Base-by-base conservation (phyloP, 2,113 vertebrate species). In the Verasper variegatus region DNA sequence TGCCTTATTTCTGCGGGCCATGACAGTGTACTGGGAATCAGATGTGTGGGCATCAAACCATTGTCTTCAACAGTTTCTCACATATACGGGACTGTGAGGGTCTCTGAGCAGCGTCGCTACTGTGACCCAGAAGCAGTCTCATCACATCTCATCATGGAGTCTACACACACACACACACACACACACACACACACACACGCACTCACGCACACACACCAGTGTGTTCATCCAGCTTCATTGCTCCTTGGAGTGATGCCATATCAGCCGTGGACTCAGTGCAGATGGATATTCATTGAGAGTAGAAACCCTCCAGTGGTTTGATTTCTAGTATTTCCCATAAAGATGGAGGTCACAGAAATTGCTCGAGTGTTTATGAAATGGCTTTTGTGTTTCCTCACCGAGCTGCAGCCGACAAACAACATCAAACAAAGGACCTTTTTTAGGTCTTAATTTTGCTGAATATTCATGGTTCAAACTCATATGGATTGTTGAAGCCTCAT, bases 1-100 rank as follows among this genome's bases (percentile, higher is more conserved):
- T 81, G 80, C 74, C 70, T 85, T 83, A 80, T 86, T 88, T 89
- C 81, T 84, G 76, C 76, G 10, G 85, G 85, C 86, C 73, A 80
- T 71, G 76, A 64, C 52, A 35, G 68, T 77, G 55, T 66, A 74
- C 71, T 73, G 84, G 86, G 87, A 92, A 82, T 82, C 83, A 76
- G 67, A 80, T 81, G 81, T 66, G 85, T 86, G 83, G 89, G 86
- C 81, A 76, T 71, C 65, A 26, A 74, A 72, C 68, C 35, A 83
- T 80, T 76, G 71, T 82, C 81, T 79, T 74, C 69, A 59, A 31
- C 76, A 62, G 71, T 69, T 55, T 72, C 67, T 74, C 70, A 74
- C 62, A 78, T 65, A 64, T 56, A 26, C 0, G 40, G 20, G 51
- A 35, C 55, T 68, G 37, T 49, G 60, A 71, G n/a, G 27, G 58